Evolutionary conservation across 2,888 invertebrate genomes (phyloP).

Genomic region (Clivina fossor): DNA sequence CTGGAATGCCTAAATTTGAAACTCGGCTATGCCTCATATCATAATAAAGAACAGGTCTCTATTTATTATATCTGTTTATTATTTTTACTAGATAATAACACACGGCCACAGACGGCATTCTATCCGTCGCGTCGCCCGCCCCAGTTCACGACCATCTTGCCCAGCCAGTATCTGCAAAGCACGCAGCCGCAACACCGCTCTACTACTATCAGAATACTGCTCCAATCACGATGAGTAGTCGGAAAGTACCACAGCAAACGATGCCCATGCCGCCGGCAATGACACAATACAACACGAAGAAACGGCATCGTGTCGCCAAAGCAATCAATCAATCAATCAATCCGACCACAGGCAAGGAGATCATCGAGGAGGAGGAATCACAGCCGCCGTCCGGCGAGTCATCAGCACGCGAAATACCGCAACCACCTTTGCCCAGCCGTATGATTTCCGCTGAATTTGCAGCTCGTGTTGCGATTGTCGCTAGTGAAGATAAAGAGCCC

Average conservation of each 20-base stretch:
- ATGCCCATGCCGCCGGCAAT: constrained; percentile 38
- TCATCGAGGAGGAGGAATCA: constrained; percentile 44
- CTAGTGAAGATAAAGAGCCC: constrained; percentile 26
- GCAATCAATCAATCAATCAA: too few relatives aligned
- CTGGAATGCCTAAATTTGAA: too few relatives aligned
- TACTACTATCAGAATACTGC: constrained; percentile 10
- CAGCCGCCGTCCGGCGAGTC: constrained; percentile 54
- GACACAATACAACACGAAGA: constrained; percentile 40
- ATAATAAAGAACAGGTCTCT: too few relatives aligned
- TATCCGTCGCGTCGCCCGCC: too few relatives aligned
- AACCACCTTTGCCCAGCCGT: constrained; percentile 46
- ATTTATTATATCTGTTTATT: too few relatives aligned
- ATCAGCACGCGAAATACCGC: constrained; percentile 56
- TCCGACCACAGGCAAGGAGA: constrained; percentile 37
- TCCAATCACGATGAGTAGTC: constrained; percentile 12
- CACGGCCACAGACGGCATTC: too few relatives aligned
- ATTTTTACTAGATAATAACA: too few relatives aligned
- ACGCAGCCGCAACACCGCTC: constrained; percentile 21
- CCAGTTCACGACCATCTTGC: constrained; percentile 8
- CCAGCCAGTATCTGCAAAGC: constrained; percentile 39
- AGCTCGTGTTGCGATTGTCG: constrained; percentile 47
- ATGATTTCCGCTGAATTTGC: constrained; percentile 50
- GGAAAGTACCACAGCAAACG: constrained; percentile 39
- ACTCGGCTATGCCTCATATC: too few relatives aligned
- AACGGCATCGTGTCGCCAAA: constrained; percentile 45